These are phyloP conservation scores for Himalopsyche anomala DNA, from an alignment of 2,888 invertebrate genomes.

Conservation along the genomic window DNA sequence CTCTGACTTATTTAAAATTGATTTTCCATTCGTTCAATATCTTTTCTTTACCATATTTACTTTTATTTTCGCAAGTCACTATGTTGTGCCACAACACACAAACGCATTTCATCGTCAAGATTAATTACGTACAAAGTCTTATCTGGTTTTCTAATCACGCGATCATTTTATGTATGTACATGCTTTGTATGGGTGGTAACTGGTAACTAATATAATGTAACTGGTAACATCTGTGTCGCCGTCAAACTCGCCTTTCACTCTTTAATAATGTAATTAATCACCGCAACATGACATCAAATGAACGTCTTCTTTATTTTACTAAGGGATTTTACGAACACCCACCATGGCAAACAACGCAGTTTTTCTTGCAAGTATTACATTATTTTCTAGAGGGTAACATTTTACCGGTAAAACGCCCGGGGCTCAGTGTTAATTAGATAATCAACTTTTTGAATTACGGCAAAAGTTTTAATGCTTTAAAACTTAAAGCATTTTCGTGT, in stretches of 20 bases:
- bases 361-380: conserved; percentile 16
- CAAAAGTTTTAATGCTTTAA: conserved; percentile 1
- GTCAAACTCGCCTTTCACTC: conserved; percentile 31
- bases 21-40: too few relatives aligned
- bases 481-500: conserved; percentile 1
- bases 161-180: too few relatives aligned
- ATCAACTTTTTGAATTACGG: conserved; percentile 34
- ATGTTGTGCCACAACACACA: too few relatives aligned
- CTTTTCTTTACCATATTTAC: too few relatives aligned
- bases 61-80: too few relatives aligned
- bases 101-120: too few relatives aligned
- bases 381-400: not conserved
- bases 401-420: not conserved
- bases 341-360: not conserved
- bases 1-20: too few relatives aligned
- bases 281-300: conserved; percentile 55
- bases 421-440: conserved; percentile 29
- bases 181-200: too few relatives aligned
- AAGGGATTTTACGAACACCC: conserved; percentile 50
- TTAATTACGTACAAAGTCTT: too few relatives aligned
- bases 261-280: conserved; percentile 58
- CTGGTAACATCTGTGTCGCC: conserved; percentile 39
- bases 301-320: conserved; percentile 53
- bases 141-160: too few relatives aligned
- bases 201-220: too few relatives aligned